Percentiles rank a stretch among this genome's conserved stretches.
These are phyloP conservation scores for Aromia moschata DNA, from an alignment of 2,888 invertebrate species.

Conservation along the genomic window DNA sequence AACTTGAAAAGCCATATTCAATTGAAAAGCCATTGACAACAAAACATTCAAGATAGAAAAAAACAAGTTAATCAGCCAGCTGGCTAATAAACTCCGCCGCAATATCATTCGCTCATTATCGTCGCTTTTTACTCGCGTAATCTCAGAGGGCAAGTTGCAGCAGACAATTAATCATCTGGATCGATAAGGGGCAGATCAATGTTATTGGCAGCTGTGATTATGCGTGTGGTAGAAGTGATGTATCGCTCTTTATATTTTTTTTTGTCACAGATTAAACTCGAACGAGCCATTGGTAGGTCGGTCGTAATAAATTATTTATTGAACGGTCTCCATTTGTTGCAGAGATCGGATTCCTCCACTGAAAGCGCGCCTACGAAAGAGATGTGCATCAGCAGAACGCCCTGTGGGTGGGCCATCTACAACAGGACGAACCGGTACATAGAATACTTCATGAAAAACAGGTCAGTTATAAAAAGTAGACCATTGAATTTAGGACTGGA, in stretches of 20 bases:
- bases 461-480: constrained; percentile 60
- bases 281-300: constrained; percentile 8
- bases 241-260: not conserved
- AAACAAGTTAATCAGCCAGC: constrained; percentile 2
- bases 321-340: constrained; percentile 8
- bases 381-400: constrained; percentile 50
- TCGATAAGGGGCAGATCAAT: constrained; percentile 19
- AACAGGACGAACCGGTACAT: constrained; percentile 63
- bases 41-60: no score
- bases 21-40: no score
- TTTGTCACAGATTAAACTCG: constrained; percentile 4
- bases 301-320: constrained; percentile 1
- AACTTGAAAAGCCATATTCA: no score
- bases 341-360: constrained; percentile 13
- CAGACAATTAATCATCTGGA: constrained; percentile 15
- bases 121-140: constrained; percentile 1
- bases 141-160: constrained; percentile 17
- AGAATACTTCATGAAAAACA: constrained; percentile 69
- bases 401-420: constrained; percentile 73
- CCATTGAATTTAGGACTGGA: no score
- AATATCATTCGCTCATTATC: not conserved
- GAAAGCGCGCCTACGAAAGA: not conserved
- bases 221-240: no score
- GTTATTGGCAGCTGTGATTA: constrained; percentile 17
- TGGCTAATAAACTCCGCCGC: constrained; percentile 13